Percentiles rank a stretch among this genome's conserved stretches.
phyloP scores from a whole-genome alignment of 2,888 invertebrate species.

The Torymus texanus region DNA sequence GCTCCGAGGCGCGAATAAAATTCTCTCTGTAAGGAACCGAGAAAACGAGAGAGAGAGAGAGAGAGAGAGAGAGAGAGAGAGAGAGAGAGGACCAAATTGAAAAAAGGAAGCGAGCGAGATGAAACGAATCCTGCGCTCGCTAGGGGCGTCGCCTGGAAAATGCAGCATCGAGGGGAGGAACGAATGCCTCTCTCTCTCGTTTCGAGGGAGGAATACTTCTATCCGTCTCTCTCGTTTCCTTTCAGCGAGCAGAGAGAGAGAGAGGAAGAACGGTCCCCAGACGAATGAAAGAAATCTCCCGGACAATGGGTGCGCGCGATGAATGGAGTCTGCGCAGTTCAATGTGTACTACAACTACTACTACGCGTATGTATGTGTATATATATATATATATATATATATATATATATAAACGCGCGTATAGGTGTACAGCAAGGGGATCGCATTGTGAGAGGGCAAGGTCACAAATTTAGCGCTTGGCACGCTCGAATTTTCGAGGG shows the following conservation, averaged over 20 bases:
- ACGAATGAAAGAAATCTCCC: conserved; percentile 65
- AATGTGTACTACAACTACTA: too few species aligned
- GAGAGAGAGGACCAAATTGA: conserved; percentile 2
- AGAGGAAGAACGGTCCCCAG: conserved; percentile 47
- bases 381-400: too few species aligned
- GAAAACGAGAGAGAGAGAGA: conserved; percentile 7
- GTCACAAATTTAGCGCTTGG: conserved; percentile 72
- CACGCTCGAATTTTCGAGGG: conserved; percentile 59
- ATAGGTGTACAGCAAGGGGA: too few species aligned
- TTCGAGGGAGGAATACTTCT: conserved; percentile 50
- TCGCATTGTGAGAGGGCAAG: conserved; percentile 70
- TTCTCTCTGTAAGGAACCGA: conserved; percentile 18
- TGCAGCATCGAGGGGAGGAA: conserved; percentile 50
- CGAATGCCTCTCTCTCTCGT: neutral
- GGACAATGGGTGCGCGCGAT: conserved; percentile 66
- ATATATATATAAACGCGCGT: too few species aligned
- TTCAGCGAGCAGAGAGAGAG: conserved; percentile 46
- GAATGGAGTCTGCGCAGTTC: conserved; percentile 71
- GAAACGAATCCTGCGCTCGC: conserved; percentile 47
- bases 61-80: conserved; percentile 32
- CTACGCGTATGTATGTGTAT: too few species aligned
- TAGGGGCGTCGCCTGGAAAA: conserved; percentile 47
- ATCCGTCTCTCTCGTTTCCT: conserved; percentile 34
- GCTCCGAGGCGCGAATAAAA: conserved; percentile 53
- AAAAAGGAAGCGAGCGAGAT: conserved; percentile 35